Evolutionary conservation across 2,797 vertebrate genomes (phyloP), one percentile per base, ranked within the genome.

Genomic region (Chelmon rostratus): DNA sequence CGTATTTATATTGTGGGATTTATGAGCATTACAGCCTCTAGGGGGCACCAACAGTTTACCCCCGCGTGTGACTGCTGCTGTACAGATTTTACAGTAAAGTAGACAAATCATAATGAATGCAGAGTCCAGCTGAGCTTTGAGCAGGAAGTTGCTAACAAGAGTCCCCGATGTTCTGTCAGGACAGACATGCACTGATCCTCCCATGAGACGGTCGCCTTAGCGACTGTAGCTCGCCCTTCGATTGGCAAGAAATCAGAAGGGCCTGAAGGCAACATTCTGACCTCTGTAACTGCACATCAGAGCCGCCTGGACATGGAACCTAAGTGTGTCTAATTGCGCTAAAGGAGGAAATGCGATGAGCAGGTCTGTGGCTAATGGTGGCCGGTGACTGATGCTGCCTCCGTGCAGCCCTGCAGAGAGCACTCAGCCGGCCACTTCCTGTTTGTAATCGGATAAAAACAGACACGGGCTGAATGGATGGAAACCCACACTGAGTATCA

Each of bases 321-420:
- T 81, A 71, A 90, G 70, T 83, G 82, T 84, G 83, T 81, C 88
- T 89, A 87, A 90, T 91, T 82, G 87, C 81, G 68, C 61, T 81
- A 79, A 84, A 86, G 74, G 70, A 78, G 76, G 80, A 81, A 79
- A 80, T 83, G 35, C 80, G 88, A 87, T 73, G 46, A 67, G 81
- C 72, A 25, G 67, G 54, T 84, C 83, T 77, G 83, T 61, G 65
- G 87, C 79, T 89, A 82, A 84, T 86, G 85, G 76, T 15, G 75
- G 87, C 76, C 40, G 3, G 52, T 79, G 87, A 86, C 83, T 69
- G 84, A 88, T 85, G 84, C 77, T 77, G 8, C 28, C 56, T 54
- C 35, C 66, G 3, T 13, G 28, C 67, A 35, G 77, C 64, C 72
- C 62, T 28, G 85, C 76, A 49, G 76, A 6, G 47, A 81, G 82